These are phyloP conservation scores for Motacilla alba DNA, from an alignment of 2,113 vertebrate genomes.

Conservation along the genomic window DNA sequence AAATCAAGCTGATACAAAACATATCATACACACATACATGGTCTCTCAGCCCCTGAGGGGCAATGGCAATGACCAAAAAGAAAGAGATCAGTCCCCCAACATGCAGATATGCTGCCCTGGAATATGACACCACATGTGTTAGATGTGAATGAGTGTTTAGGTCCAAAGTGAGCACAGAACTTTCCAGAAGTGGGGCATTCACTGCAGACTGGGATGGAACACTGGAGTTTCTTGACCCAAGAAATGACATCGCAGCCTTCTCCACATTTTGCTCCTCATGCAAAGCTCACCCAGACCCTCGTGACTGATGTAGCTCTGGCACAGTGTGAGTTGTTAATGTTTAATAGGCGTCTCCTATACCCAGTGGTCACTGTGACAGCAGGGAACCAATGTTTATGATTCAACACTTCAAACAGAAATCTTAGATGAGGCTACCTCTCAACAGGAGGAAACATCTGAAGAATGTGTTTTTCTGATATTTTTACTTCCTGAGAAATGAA, in stretches of 20 bases:
- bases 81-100: background rate
- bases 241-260: rapidly evolving
- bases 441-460: conserved; percentile 36
- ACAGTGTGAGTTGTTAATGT: background rate
- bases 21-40: too few relatives aligned
- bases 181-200: background rate
- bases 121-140: background rate
- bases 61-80: background rate
- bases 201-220: background rate
- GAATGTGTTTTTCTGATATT: conserved; percentile 33
- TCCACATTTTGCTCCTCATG: background rate
- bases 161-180: background rate
- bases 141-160: background rate
- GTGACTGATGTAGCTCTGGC: background rate
- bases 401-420: conserved; percentile 27
- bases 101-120: background rate
- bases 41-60: background rate
- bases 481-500: conserved; percentile 31
- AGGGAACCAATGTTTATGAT: background rate
- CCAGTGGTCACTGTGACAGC: conserved; percentile 5
- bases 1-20: background rate
- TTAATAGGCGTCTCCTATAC: background rate
- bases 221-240: background rate
- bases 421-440: conserved; percentile 4
- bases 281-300: background rate